Base-by-base conservation (phyloP, 2,888 invertebrate genomes). In the Phortica okadai region DNA sequence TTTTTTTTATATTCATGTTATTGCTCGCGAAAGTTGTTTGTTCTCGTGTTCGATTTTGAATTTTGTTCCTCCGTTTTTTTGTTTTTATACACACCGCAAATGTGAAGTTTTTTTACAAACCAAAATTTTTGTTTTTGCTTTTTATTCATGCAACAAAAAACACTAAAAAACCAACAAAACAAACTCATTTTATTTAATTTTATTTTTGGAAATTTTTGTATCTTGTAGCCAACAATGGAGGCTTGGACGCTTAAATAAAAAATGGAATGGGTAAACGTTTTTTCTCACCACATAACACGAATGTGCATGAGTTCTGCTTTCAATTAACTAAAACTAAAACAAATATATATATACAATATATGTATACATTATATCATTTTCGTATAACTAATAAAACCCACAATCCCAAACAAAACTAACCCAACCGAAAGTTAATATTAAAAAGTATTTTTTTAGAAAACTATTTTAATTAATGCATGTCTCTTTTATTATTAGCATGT, bases 211-310 rank as follows among this genome's bases (percentile, higher is more conserved):
- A 80, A 56, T 56, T 56, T 83, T 83, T 82, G 75, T 88, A 86
- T 88, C 84, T 89, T 91, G 91, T 91, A 92, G 92, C 92, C 90
- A 87, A 88, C 91, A 88, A 90, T 91, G 91, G 92, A 91, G 89
- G 92, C 91, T 92, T 92, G 92, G 92, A 92, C 91, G 91, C 92
- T 92, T 91, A 92, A 92, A 91, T 92, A 92, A 87, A 67, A 85
- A 69, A 72, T 72, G 70, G 62, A 66, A 42, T 77, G 69, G 21
- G 62, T 78, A 77, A 74, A 66, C 75, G 69, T 58, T 77, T 77
- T 75, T 73, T 42, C 45, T 72, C 69, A 66, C 44, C 44, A n/a
- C 56, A 64, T 62, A 62, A 62, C 69, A 21, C 14, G 41, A 72
- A 72, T 56, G 70, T 72, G 70, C 70, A 56, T 72, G 70, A 14